phyloP scores from a whole-genome alignment of 2,888 invertebrate genomes.

The Fragum fragum region DNA sequence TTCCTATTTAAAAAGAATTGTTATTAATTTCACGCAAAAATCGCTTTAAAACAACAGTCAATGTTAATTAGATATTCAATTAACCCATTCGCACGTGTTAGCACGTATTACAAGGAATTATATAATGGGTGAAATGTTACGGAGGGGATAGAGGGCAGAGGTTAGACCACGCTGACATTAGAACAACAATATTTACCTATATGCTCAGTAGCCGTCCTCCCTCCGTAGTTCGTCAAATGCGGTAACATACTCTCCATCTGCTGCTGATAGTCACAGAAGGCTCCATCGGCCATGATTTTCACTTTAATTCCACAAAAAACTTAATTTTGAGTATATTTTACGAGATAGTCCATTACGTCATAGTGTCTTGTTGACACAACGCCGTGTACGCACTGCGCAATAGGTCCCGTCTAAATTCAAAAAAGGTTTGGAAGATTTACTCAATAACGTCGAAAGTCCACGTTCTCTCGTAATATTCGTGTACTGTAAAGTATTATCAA shows the following conservation, averaged over 20 bases:
- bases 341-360: slow-evolving; percentile 76
- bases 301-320: slow-evolving; percentile 45
- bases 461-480: no score
- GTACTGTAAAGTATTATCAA: neutral
- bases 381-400: slow-evolving; percentile 70
- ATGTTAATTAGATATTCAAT: neutral
- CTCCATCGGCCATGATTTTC: slow-evolving; percentile 72
- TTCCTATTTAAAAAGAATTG: neutral
- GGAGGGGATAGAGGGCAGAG: slow-evolving; percentile 57
- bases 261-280: slow-evolving; percentile 72
- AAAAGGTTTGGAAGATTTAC: neutral
- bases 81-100: slow-evolving; percentile 11
- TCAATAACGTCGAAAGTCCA: no score
- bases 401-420: slow-evolving; percentile 48
- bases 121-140: slow-evolving; percentile 53
- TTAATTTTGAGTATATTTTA: slow-evolving; percentile 48
- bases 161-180: slow-evolving; percentile 47
- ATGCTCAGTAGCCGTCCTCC: slow-evolving; percentile 55
- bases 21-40: neutral
- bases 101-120: slow-evolving; percentile 52
- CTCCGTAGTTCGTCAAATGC: slow-evolving; percentile 61
- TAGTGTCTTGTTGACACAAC: slow-evolving; percentile 68
- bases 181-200: slow-evolving; percentile 61
- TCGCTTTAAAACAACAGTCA: neutral
- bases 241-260: slow-evolving; percentile 67